phyloP scores from a whole-genome alignment of 2,797 vertebrate species.

The Pseudopleuronectes americanus region DNA sequence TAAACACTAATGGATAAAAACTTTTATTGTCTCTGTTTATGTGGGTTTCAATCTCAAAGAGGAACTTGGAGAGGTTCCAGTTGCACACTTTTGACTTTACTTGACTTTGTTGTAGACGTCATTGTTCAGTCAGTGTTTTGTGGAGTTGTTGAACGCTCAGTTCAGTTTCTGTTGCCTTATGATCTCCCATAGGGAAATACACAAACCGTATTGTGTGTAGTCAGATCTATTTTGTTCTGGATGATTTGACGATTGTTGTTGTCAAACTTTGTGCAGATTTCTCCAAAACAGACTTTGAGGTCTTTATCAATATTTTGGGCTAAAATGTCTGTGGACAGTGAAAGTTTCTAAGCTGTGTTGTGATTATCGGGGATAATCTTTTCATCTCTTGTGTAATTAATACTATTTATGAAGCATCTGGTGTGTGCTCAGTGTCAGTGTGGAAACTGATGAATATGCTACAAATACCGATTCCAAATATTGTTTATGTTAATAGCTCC shows the following conservation, averaged over 20 bases:
- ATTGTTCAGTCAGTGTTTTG: background rate
- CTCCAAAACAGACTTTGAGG: no score
- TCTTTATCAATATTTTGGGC: background rate
- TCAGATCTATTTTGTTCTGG: conserved; percentile 8
- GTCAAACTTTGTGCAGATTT: background rate
- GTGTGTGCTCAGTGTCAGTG: background rate
- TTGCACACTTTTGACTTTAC: background rate
- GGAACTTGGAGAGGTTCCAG: background rate
- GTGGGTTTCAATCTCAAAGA: background rate
- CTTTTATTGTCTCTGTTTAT: background rate
- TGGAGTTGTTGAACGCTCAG: conserved; percentile 6
- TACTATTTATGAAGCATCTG: conserved; percentile 8
- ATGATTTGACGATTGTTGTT: background rate
- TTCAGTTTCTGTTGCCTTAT: conserved; percentile 69
- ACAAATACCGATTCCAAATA: conserved; percentile 18
- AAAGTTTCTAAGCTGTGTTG: background rate
- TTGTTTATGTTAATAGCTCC: background rate
- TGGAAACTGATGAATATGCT: background rate
- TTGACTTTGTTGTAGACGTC: background rate
- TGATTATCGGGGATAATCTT: conserved; percentile 14
- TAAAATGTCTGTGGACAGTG: background rate
- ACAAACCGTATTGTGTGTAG: background rate
- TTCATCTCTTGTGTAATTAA: conserved; percentile 13
- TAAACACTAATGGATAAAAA: conserved; percentile 12
- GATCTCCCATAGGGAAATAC: conserved; percentile 13